Conservation (phyloP, 1,140 invertebrate genomes). For the Xylocopa sonorina region DNA sequence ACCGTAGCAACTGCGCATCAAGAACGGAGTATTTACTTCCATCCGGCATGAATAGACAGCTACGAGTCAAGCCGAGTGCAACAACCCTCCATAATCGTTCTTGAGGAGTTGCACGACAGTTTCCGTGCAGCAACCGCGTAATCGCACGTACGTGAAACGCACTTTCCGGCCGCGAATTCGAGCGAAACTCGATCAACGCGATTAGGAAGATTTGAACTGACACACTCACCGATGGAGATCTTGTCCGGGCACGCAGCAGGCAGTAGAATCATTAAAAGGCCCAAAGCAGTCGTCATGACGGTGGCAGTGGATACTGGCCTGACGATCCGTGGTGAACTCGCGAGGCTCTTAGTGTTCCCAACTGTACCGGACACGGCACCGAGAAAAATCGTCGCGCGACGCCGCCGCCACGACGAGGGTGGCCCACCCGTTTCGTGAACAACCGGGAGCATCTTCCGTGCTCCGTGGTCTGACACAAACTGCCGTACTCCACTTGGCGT, state of each 20-base stretch:
- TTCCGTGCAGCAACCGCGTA: conserved; percentile 1
- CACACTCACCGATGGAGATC: conserved; percentile 78
- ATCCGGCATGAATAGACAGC: conserved; percentile 9
- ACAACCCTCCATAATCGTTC: conserved; percentile 37
- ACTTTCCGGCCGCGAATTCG: neutral
- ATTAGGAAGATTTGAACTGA: neutral
- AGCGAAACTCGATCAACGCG: neutral
- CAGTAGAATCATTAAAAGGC: conserved; percentile 61
- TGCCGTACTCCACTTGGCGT: conserved; percentile 75
- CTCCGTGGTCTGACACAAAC: conserved; percentile 79
- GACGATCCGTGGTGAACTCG: conserved; percentile 13
- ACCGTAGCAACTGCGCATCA: neutral
- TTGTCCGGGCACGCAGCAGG: conserved; percentile 71
- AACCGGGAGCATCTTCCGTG: conserved; percentile 75
- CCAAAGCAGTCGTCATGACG: conserved; percentile 56
- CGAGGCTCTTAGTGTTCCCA: conserved; percentile 29
- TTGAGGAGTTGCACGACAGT: conserved; percentile 18
- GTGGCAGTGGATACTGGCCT: conserved; percentile 50
- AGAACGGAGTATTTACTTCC: conserved; percentile 30
- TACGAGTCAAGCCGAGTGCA: conserved; percentile 30
- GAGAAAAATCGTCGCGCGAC: conserved; percentile 53
- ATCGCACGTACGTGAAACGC: neutral
- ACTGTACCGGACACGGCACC: conserved; percentile 40
- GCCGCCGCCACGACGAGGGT: conserved; percentile 66
- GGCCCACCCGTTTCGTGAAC: conserved; percentile 60